A percentile compares a stretch with the other conserved stretches of the same genome.
phyloP scores from a whole-genome alignment of 2,888 invertebrate genomes.

The Hedychridium roseum region DNA sequence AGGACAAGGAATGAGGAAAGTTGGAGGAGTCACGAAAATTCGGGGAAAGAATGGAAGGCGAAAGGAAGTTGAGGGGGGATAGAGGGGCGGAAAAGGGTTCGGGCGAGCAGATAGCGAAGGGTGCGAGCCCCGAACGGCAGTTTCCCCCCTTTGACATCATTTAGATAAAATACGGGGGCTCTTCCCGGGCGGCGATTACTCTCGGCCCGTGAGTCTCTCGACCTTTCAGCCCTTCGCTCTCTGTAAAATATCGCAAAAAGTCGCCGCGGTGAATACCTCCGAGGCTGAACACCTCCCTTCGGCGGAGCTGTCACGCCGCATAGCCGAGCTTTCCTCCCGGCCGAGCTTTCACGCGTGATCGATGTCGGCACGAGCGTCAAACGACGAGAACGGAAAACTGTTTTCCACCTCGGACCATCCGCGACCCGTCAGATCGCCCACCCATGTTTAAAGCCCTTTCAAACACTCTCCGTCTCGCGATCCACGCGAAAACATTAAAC shows the following conservation, averaged over 20 bases:
- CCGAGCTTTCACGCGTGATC: no score
- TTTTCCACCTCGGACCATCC: no score
- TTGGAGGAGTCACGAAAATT: no score
- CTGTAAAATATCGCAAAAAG: conserved; percentile 42
- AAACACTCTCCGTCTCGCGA: no score
- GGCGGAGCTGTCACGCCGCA: neutral
- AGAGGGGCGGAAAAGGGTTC: neutral
- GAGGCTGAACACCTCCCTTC: conserved; percentile 10
- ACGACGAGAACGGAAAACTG: no score
- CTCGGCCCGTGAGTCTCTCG: conserved; percentile 23
- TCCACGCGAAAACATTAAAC: no score
- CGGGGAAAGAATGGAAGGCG: no score
- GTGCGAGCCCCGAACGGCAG: conserved; percentile 36
- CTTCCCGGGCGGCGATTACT: conserved; percentile 39
- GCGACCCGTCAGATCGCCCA: no score
- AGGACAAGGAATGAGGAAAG: no score
- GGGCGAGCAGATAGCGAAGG: conserved; percentile 26
- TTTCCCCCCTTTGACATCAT: conserved; percentile 58
- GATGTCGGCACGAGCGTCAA: no score
- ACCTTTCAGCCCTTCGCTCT: conserved; percentile 29
- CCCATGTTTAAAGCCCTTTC: no score
- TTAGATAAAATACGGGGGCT: conserved; percentile 56
- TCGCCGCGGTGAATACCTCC: conserved; percentile 25
- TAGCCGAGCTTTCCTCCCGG: no score
- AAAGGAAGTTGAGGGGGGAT: neutral